Conservation (phyloP, 1,140 invertebrate species). For the Drosophila ohnishii region DNA sequence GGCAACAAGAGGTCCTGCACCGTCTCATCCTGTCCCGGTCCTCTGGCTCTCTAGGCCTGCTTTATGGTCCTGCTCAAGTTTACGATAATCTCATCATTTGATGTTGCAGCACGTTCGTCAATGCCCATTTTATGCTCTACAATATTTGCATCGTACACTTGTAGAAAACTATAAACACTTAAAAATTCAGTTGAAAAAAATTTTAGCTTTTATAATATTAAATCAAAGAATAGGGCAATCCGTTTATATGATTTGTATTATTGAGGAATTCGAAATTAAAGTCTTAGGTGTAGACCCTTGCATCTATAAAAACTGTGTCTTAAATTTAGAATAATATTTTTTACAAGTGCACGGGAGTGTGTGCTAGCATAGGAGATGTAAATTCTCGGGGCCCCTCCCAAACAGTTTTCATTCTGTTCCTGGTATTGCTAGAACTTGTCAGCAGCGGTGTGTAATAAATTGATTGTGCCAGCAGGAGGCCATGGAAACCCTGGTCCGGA, state of each 20-base stretch:
- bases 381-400: constrained; percentile 25
- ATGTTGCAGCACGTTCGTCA: constrained; percentile 79
- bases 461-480: constrained; percentile 71
- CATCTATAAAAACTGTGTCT: not conserved
- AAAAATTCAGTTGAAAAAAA: not conserved
- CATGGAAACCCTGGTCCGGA: constrained; percentile 23
- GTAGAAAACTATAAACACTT: not conserved
- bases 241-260: not conserved
- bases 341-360: constrained; percentile 14
- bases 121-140: constrained; percentile 69
- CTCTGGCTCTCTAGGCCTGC: constrained; percentile 40
- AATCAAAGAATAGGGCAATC: too few species aligned
- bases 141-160: constrained; percentile 68
- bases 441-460: constrained; percentile 74
- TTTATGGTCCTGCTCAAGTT: constrained; percentile 66
- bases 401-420: constrained; percentile 23
- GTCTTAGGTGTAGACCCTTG: not conserved
- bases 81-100: constrained; percentile 82
- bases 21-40: constrained; percentile 7
- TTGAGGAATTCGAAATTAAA: not conserved
- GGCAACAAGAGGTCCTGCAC: constrained; percentile 55
- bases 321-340: constrained; percentile 2
- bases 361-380: constrained; percentile 30
- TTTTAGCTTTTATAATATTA: too few species aligned
- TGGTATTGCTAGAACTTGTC: constrained; percentile 68